Percentiles rank a stretch among this genome's conserved stretches.
Evolutionary conservation across 2,797 vertebrate species (phyloP).

Genomic region (Acestrorhynchus altus): DNA sequence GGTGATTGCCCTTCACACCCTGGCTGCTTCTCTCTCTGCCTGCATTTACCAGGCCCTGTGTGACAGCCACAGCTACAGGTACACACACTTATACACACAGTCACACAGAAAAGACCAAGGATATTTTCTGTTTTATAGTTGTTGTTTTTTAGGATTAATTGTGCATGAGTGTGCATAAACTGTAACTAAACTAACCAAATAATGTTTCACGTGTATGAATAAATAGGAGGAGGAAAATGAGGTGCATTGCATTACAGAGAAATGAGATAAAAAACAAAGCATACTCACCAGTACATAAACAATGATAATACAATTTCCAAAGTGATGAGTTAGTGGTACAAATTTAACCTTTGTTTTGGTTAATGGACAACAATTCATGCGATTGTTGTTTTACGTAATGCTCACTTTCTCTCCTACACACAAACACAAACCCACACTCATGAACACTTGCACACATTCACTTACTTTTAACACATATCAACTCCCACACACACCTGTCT

Average conservation of each 20-base stretch:
- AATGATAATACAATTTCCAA: too few species aligned
- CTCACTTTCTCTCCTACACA: constrained; percentile 47
- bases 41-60: constrained; percentile 98
- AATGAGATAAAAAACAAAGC: too few species aligned
- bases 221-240: too few species aligned
- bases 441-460: not conserved
- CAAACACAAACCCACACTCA: not conserved
- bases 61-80: constrained; percentile 99
- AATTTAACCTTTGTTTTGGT: too few species aligned
- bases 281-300: too few species aligned
- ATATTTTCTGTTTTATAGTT: too few species aligned
- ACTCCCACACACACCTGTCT: not conserved
- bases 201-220: too few species aligned
- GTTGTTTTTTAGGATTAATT: too few species aligned
- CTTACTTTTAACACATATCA: constrained; percentile 43
- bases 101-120: not conserved
- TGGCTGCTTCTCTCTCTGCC: constrained; percentile 96
- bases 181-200: too few species aligned
- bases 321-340: too few species aligned
- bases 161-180: too few species aligned
- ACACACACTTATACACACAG: constrained; percentile 55
- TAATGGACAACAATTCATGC: constrained; percentile 3
- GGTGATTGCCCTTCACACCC: constrained; percentile 92
- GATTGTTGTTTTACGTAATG: not conserved
- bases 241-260: too few species aligned